Conservation (phyloP, 2,888 invertebrate genomes). For the Eupithecia dodoneata region DNA sequence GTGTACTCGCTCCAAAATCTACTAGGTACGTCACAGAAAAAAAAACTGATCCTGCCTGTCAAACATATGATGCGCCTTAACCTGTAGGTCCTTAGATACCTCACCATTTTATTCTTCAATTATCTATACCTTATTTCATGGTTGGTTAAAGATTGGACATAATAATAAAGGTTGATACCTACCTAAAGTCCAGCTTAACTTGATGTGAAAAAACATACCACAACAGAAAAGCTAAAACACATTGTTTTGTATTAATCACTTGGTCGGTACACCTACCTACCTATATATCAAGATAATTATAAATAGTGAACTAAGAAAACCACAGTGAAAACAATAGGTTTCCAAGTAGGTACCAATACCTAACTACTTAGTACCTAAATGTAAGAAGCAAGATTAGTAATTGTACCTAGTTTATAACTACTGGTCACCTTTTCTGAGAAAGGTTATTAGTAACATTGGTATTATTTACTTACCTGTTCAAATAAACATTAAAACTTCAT, state of each 20-base stretch:
- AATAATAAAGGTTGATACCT: background rate
- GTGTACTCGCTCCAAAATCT: too few relatives aligned
- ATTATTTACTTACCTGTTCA: background rate
- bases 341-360: background rate
- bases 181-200: background rate
- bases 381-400: background rate
- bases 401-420: background rate
- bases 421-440: background rate
- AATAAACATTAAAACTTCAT: background rate
- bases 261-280: slow-evolving; percentile 34
- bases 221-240: background rate
- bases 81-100: too few relatives aligned
- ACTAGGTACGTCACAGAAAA: too few relatives aligned
- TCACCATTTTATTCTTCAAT: too few relatives aligned
- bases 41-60: too few relatives aligned
- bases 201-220: background rate
- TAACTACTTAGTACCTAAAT: background rate
- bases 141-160: too few relatives aligned
- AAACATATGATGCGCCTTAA: too few relatives aligned
- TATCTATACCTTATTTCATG: too few relatives aligned
- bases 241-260: background rate
- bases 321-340: background rate
- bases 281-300: slow-evolving; percentile 14
- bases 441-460: background rate
- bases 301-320: background rate